Evolutionary conservation across 2,113 vertebrate genomes (phyloP), one percentile per base, ranked within the genome.

Genomic region (Phylloscopus trochiloides): DNA sequence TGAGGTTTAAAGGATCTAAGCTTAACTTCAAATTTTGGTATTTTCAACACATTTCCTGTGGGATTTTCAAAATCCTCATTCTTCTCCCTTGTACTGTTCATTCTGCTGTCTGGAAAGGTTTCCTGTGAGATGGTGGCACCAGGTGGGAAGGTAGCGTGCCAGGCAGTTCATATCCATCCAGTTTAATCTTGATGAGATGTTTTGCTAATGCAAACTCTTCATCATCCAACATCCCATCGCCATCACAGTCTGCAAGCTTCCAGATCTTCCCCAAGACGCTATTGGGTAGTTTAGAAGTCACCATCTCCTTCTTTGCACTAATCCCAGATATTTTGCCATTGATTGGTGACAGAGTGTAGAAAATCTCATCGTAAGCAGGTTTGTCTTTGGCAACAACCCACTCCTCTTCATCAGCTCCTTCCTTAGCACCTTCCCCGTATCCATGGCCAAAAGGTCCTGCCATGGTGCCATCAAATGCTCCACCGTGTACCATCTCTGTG

Each of bases 251-350:
- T 4, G 99, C 98, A 95, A 99, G 98, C 96, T 99, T 99, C 99
- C 99, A 99, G 98, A 99, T 99, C 98, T 99, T 99, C 54, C 99
- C 99, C 66, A 99, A 97, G 62, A 99, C 99, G 0, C 98, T 99
- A 91, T 99, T 99, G 95, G 99, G 99, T 90, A 99, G 98, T 90
- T 98, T 99, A 54, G 99, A 99, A 97, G 98, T 99, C 97, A 99
- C 98, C 99, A 99, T 99, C 97, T 99, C 99, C 93, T 98, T 99
- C 98, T 99, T 99, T 90, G 99, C 99, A 6, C 98, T 99, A 97
- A 98, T 98, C 1, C 99, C 99, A 1, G 98, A 98, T 97, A 99
- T 98, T 98, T 99, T 99, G 63, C 99, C 99, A 5, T 99, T 99
- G 97, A 99, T 48, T 15, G 99, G 99, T 45, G 99, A 99, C 59